Base-by-base conservation (phyloP, 2,888 invertebrate genomes). In the Azorinus chamasolen region DNA sequence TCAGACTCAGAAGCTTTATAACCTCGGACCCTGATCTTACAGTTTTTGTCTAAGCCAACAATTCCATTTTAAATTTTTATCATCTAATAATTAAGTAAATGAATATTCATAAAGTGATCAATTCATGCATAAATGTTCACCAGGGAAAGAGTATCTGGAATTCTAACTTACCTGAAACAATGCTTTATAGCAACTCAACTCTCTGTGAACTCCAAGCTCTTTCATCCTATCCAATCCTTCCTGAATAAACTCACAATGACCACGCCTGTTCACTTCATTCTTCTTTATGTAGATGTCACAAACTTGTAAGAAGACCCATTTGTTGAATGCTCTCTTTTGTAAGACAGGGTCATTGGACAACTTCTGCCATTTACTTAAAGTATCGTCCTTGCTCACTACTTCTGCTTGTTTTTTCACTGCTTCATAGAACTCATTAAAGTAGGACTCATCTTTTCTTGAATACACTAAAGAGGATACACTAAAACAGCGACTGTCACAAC, bases 221-320 rank as follows among this genome's bases (percentile, higher is more conserved):
- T 97, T 95, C 97, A 99, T 97, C 89, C 96, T 95, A 65, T 95
- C 95, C 77, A 99, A 93, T 0, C 98, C 98, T 0, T 97, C 95
- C 91, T 97, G 96, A 86, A 99, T 97, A 93, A 99, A 99, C 89
- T 98, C 98, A 0, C 98, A 97, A 92, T 98, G 97, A 50, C 97
- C 98, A 72, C 96, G 94, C 77, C 96, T 94, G 87, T 96, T 95
- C 0, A 94, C 94, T 84, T 96, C 96, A 48, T 95, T 94, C 32
- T 88, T 84, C 2, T 94, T 94, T 86, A 95, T 94, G 90, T 96
- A 99, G 76, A 96, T 95, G 84, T 87, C 66, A 4, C 90, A 71
- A 16, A 90, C 91, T 25, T 73, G 66, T 5, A 73, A 55, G 72
- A 91, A 92, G 27, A 88, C 87, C 51, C 83, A 65, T 68, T 85